A percentile compares a stretch with the other conserved stretches of the same genome.
These are phyloP conservation scores for Drosophila birchii DNA, from an alignment of 2,888 invertebrate genomes.

Conservation along the genomic window DNA sequence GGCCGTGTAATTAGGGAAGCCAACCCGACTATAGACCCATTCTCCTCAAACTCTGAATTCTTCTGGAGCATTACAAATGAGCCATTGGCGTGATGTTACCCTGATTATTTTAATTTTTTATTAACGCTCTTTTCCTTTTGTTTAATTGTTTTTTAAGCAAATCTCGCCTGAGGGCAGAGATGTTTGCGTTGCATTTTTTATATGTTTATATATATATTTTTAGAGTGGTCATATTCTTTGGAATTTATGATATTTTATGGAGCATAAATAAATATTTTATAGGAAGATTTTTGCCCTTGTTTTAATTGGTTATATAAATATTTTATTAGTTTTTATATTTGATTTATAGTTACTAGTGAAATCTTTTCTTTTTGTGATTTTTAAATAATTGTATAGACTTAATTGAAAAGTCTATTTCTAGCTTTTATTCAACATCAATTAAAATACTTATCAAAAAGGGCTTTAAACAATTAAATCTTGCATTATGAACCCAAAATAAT, in stretches of 20 bases:
- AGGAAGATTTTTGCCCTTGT: not conserved
- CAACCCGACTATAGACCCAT: not conserved
- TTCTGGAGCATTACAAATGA: conserved; percentile 77
- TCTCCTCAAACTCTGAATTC: conserved; percentile 12
- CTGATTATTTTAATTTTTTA: conserved; percentile 51
- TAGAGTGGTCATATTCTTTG: not conserved
- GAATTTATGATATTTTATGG: conserved; percentile 13
- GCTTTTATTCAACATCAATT: not conserved
- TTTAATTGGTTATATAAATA: not conserved
- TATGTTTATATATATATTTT: not conserved
- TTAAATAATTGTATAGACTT: not conserved
- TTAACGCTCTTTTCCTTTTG: conserved; percentile 53
- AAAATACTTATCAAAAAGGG: not conserved
- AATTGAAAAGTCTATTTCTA: not conserved
- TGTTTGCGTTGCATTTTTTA: conserved; percentile 12
- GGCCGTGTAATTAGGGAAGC: conserved; percentile 45
- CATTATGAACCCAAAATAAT: not conserved
- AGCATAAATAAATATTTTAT: conserved; percentile 9
- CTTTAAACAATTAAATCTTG: not conserved
- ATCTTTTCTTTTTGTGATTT: too few relatives aligned
- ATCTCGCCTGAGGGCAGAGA: conserved; percentile 23
- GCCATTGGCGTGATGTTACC: conserved; percentile 73
- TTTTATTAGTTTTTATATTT: not conserved
- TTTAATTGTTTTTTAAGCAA: conserved; percentile 74
- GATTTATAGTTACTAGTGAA: too few relatives aligned